Evolutionary conservation across 2,113 vertebrate species (phyloP), one percentile per base, ranked within the genome.

Genomic region (Perca fluviatilis): DNA sequence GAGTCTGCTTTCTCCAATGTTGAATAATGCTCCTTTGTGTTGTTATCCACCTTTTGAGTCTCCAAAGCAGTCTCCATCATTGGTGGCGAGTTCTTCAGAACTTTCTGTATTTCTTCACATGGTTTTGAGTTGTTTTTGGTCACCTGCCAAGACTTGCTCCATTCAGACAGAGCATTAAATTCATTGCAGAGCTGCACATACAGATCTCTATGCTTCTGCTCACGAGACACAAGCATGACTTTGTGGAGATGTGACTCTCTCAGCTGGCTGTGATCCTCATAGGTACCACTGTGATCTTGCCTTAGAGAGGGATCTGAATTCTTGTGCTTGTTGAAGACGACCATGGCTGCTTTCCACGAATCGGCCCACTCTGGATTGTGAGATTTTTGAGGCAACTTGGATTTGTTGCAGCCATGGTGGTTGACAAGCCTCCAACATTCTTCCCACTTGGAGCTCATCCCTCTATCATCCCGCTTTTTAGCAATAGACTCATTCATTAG

Each of bases 141-240:
- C 21, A 90, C 60, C 64, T 86, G 53, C 90, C 91, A 94, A n/a
- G 92, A 93, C 47, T 81, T 82, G 15, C 21, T 79, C 92, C 92
- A 93, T 13, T 91, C 89, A 56, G 72, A 61, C 6, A 49, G 5
- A n/a, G n/a, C 23, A 12, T 82, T 16, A 9, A 82, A 66, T 61
- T 84, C 77, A 40, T 47, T 56, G 18, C 27, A 51, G 3, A 88
- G 46, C 13, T 87, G 74, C 14, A 67, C 30, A 65, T 56, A 63
- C 21, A 77, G n/a, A 58, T 78, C 21, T 62, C 36, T 80, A 66
- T 73, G 16, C 12, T 85, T 84, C 16, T 66, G 60, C n/a, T 81
- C 61, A 50, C 4, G 54, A 63, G 78, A 58, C 12, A 71, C 8
- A 53, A 27, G 15, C 15, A 75, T 78, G 36, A 33, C 27, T 27